Conservation (phyloP, 2,113 vertebrate species). For the Melozone crissalis region DNA sequence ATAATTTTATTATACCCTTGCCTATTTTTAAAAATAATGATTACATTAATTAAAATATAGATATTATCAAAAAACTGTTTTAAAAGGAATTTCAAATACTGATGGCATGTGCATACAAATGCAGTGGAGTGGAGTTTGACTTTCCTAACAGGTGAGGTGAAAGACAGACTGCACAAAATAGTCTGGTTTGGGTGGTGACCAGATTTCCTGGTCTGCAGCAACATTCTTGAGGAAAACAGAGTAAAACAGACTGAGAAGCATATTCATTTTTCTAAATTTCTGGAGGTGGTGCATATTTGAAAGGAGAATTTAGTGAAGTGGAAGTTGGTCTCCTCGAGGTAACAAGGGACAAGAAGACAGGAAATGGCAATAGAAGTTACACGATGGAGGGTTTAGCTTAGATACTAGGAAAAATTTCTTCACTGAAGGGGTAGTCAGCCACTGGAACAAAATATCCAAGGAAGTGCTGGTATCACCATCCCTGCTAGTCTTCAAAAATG, state of each 20-base stretch:
- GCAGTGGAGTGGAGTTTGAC: not conserved
- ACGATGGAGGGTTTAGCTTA: accelerated
- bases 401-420: not conserved
- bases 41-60: not conserved
- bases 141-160: not conserved
- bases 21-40: not conserved
- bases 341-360: not conserved
- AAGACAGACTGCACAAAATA: not conserved
- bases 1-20: not conserved
- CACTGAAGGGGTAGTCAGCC: not conserved
- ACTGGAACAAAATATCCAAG: not conserved
- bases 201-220: not conserved
- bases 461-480: not conserved
- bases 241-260: not conserved
- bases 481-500: not conserved
- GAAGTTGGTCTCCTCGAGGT: not conserved
- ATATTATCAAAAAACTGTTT: not conserved
- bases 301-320: not conserved
- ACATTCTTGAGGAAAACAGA: not conserved
- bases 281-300: not conserved
- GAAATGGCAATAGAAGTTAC: not conserved
- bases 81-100: not conserved
- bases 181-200: not conserved
- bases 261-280: not conserved
- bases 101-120: not conserved